Evolutionary conservation across 2,888 invertebrate species (phyloP).

Genomic region (Pandemis heparana): DNA sequence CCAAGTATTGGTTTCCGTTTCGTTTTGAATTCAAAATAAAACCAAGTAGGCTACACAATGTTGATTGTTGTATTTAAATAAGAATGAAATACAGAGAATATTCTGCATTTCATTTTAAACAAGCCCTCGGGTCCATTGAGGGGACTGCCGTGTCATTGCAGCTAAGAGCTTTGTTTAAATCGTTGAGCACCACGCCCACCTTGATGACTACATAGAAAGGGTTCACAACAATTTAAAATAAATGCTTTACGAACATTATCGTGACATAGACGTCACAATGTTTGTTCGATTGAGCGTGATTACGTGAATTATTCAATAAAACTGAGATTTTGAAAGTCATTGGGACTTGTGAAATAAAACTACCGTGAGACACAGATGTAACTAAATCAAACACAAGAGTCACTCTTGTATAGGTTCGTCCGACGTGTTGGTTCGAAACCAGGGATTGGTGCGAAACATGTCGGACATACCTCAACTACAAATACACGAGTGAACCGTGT

Average conservation of each 20-base stretch:
- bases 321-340: slow-evolving; percentile 15
- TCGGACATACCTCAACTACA: too few relatives aligned
- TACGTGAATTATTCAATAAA: slow-evolving; percentile 12
- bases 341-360: background rate
- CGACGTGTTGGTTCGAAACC: too few relatives aligned
- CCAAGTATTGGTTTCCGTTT: background rate
- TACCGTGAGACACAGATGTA: too few relatives aligned
- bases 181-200: slow-evolving; percentile 70
- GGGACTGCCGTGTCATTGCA: slow-evolving; percentile 69
- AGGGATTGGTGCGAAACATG: too few relatives aligned
- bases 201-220: slow-evolving; percentile 71
- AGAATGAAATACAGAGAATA: slow-evolving; percentile 25
- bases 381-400: too few relatives aligned
- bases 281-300: slow-evolving; percentile 30
- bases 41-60: slow-evolving; percentile 5
- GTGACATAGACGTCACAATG: slow-evolving; percentile 34
- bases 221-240: slow-evolving; percentile 65
- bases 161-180: slow-evolving; percentile 80
- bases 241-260: slow-evolving; percentile 23
- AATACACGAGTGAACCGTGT: too few relatives aligned
- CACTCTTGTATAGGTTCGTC: too few relatives aligned
- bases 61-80: slow-evolving; percentile 22
- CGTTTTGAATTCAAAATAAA: background rate
- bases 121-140: slow-evolving; percentile 46
- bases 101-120: slow-evolving; percentile 41